A percentile compares a stretch with the other conserved stretches of the same genome.
phyloP scores from a whole-genome alignment of 2,113 vertebrate species.

The Damaliscus lunatus region DNA sequence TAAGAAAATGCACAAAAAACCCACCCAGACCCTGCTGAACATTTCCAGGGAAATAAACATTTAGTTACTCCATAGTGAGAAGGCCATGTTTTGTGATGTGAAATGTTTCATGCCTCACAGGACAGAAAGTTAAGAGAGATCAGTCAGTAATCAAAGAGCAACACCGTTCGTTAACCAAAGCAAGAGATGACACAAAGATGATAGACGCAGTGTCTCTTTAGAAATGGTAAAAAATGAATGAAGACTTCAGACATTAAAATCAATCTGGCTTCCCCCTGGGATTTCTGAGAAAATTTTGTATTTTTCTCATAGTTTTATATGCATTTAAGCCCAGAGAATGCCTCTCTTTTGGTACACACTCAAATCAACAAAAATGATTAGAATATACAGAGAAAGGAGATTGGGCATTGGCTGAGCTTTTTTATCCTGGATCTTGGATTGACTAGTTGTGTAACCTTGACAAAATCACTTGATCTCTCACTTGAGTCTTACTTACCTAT shows the following conservation, averaged over 20 bases:
- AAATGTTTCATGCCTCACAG: slow-evolving; percentile 2
- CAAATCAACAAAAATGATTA: neutral
- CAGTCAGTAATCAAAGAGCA: slow-evolving; percentile 28
- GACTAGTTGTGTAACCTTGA: neutral
- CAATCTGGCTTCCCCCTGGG: neutral
- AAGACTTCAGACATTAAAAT: neutral
- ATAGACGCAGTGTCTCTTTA: slow-evolving; percentile 29
- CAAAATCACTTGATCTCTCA: neutral
- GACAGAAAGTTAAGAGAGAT: neutral
- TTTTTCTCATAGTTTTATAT: neutral
- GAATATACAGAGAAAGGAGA: neutral
- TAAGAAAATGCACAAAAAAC: neutral
- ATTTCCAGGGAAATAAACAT: slow-evolving; percentile 14
- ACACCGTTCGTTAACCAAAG: neutral
- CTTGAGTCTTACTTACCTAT: neutral
- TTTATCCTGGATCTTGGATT: neutral
- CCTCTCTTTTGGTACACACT: neutral
- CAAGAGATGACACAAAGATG: neutral
- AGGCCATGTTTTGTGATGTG: neutral
- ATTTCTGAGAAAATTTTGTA: neutral
- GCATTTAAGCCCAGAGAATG: neutral
- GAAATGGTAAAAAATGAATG: neutral
- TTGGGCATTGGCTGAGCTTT: neutral
- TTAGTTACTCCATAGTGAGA: neutral
- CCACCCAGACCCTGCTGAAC: neutral